Evolutionary conservation across 1,140 invertebrate genomes (phyloP).

Genomic region (Berghia stephanieae): DNA sequence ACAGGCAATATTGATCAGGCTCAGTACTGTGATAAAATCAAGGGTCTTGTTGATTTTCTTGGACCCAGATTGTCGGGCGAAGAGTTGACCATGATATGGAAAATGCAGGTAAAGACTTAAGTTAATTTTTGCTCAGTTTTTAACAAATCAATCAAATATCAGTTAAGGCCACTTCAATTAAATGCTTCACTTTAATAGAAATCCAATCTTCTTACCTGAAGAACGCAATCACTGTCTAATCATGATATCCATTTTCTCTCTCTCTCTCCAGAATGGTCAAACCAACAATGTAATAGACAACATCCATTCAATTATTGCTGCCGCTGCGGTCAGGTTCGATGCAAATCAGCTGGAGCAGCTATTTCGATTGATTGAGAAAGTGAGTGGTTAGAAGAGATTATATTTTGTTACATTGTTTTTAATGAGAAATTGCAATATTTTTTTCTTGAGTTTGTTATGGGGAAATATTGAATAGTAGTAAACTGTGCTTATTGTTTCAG

Average conservation of each 20-base stretch:
- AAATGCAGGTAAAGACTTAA: slow-evolving; percentile 66
- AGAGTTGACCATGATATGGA: slow-evolving; percentile 71
- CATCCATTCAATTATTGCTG: slow-evolving; percentile 70
- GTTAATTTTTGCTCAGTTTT: not conserved
- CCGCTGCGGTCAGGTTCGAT: slow-evolving; percentile 70
- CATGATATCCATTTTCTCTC: too few species aligned
- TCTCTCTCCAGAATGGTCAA: slow-evolving; percentile 66
- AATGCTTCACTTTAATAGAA: too few species aligned
- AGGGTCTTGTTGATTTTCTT: slow-evolving; percentile 70
- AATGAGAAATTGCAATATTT: too few species aligned
- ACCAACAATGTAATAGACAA: slow-evolving; percentile 71
- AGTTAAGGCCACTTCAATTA: too few species aligned
- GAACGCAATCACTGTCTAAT: too few species aligned
- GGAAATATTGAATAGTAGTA: too few species aligned
- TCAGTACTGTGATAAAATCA: slow-evolving; percentile 72
- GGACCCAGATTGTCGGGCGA: slow-evolving; percentile 68
- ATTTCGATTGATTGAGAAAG: slow-evolving; percentile 68
- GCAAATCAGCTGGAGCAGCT: slow-evolving; percentile 69
- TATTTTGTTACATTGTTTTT: too few species aligned
- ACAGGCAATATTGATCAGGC: slow-evolving; percentile 71
- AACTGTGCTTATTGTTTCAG: too few species aligned
- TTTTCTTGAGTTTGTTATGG: too few species aligned
- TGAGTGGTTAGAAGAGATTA: too few species aligned
- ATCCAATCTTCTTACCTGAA: too few species aligned
- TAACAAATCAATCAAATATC: not conserved